A percentile compares a stretch with the other conserved stretches of the same genome.
Evolutionary conservation across 2,888 invertebrate species (phyloP).

Genomic region (Drosophila longiperda): DNA sequence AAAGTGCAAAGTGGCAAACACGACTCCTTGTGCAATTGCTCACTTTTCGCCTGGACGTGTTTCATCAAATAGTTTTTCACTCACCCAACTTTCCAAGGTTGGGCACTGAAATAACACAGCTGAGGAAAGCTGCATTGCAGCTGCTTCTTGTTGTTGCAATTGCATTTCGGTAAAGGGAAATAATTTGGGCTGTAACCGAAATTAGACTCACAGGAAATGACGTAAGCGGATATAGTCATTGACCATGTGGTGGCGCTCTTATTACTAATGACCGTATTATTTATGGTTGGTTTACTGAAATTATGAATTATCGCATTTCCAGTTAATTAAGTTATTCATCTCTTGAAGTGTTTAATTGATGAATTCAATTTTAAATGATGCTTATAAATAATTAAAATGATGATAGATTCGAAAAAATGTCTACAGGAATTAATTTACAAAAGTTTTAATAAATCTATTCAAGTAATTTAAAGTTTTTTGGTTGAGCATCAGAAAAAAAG

Average conservation of each 20-base stretch:
- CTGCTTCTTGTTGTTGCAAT: conserved; percentile 3
- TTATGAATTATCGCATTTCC: neutral
- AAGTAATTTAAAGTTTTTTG: neutral
- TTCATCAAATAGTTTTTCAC: conserved; percentile 55
- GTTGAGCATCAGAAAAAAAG: too few species aligned
- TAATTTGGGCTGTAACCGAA: neutral
- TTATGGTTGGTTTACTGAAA: neutral
- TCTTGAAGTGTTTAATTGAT: neutral
- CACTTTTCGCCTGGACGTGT: conserved; percentile 46
- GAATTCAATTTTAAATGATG: neutral
- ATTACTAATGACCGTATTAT: neutral
- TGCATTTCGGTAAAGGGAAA: conserved; percentile 19
- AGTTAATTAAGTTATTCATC: neutral
- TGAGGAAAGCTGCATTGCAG: conserved; percentile 49
- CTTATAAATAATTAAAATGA: neutral
- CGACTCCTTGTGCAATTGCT: conserved; percentile 21
- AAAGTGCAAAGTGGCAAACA: conserved; percentile 23
- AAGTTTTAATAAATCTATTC: neutral
- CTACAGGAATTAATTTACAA: neutral
- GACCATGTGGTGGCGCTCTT: neutral
- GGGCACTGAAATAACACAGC: conserved; percentile 44
- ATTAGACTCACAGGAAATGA: conserved; percentile 2
- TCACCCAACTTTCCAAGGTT: conserved; percentile 24
- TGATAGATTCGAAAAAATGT: neutral
- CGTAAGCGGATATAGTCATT: neutral